Evolutionary conservation across 2,113 vertebrate genomes (phyloP).

Genomic region (Pluvialis apricaria): DNA sequence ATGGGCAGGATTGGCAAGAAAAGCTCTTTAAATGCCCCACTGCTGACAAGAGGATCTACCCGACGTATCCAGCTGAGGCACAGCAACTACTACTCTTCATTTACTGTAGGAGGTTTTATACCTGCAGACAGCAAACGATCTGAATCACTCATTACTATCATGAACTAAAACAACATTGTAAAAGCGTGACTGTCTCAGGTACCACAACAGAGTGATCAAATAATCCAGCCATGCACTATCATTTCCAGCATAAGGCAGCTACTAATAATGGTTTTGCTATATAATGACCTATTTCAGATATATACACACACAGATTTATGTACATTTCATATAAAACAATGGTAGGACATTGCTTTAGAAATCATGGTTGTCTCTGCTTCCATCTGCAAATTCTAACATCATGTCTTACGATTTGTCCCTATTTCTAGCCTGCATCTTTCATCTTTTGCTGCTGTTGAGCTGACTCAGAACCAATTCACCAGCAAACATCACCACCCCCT

Average conservation of each 20-base stretch:
- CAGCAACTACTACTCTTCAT: background rate
- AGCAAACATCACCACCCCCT: background rate
- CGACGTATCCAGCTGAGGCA: background rate
- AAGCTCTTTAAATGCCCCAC: background rate
- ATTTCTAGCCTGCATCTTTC: background rate
- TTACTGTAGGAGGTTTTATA: background rate
- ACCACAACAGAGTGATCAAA: background rate
- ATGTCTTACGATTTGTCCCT: background rate
- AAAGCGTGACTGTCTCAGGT: background rate
- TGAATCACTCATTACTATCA: background rate
- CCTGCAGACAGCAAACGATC: background rate
- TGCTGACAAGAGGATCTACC: background rate
- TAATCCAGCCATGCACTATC: background rate
- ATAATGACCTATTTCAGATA: background rate
- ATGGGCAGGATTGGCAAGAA: background rate
- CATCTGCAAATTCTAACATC: background rate
- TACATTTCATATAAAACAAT: background rate
- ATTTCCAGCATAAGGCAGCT: background rate
- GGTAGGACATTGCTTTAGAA: background rate
- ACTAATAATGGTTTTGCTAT: background rate
- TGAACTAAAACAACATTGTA: background rate
- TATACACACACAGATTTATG: background rate
- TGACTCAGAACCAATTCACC: background rate
- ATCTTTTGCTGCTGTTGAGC: background rate
- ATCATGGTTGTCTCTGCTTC: background rate